phyloP scores from a whole-genome alignment of 2,797 vertebrate species.

The Petrocephalus sullivani region DNA sequence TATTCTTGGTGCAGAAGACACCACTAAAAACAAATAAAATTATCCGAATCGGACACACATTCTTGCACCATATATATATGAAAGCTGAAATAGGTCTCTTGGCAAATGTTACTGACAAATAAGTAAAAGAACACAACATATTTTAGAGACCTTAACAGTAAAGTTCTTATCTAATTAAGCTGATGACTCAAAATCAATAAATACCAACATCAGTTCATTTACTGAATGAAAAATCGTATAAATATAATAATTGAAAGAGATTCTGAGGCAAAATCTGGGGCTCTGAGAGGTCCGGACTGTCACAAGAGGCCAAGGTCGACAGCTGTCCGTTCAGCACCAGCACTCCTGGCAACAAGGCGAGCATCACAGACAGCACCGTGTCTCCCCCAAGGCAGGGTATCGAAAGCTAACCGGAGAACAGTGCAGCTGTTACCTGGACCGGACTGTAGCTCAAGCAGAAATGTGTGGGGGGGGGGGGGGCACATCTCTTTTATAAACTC shows the following conservation, averaged over 20 bases:
- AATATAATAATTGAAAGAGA: background rate
- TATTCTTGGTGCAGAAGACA: background rate
- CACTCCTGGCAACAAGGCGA: background rate
- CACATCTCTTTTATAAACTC: background rate
- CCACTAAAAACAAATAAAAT: background rate
- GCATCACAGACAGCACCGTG: background rate
- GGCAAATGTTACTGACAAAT: background rate
- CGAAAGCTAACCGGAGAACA: background rate
- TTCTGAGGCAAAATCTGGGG: background rate
- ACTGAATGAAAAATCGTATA: background rate
- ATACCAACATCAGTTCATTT: background rate
- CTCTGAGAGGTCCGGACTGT: background rate
- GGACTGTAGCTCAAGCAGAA: background rate
- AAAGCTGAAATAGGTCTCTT: background rate
- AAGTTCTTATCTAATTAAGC: background rate
- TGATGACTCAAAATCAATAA: background rate
- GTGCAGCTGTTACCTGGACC: background rate
- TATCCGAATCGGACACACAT: background rate
- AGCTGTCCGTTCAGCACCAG: background rate
- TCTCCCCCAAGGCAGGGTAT: background rate
- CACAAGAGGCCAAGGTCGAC: background rate
- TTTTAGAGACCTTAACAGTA: background rate
- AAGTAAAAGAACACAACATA: background rate
- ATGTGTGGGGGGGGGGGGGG: background rate
- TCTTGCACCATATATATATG: background rate